Percentiles rank a stretch among this genome's conserved stretches.
Conservation (phyloP, 2,888 invertebrate genomes). For the Meteorus cinctellus region DNA sequence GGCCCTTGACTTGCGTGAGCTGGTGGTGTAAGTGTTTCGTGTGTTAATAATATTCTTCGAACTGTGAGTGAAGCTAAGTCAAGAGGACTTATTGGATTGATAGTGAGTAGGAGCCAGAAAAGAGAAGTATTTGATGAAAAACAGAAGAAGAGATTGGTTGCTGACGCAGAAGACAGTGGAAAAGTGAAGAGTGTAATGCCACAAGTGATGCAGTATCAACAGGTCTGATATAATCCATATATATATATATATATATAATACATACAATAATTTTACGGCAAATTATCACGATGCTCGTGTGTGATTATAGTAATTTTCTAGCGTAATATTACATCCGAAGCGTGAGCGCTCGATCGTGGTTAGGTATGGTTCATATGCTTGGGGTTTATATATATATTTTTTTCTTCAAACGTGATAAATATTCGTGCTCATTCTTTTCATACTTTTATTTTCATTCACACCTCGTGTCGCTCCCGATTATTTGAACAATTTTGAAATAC, state of each 20-base stretch:
- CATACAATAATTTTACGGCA: slow-evolving; percentile 50
- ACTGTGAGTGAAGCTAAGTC: slow-evolving; percentile 7
- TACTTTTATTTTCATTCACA: slow-evolving; percentile 22
- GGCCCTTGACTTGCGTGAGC: too few species aligned
- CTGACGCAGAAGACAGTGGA: slow-evolving; percentile 27
- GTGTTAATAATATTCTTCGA: not conserved
- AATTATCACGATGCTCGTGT: slow-evolving; percentile 52
- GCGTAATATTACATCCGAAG: slow-evolving; percentile 45
- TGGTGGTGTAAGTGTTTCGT: too few species aligned
- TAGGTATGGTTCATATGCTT: slow-evolving; percentile 37
- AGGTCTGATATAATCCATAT: slow-evolving; percentile 58
- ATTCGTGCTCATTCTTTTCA: slow-evolving; percentile 17
- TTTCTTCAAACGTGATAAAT: slow-evolving; percentile 31
- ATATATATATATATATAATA: not conserved
- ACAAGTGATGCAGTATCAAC: slow-evolving; percentile 69
- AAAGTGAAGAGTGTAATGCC: slow-evolving; percentile 58
- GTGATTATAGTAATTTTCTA: slow-evolving; percentile 55
- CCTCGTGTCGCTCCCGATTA: slow-evolving; percentile 7
- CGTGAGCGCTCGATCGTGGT: slow-evolving; percentile 42
- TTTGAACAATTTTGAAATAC: not conserved
- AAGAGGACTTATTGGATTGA: slow-evolving; percentile 29
- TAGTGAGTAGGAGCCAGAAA: slow-evolving; percentile 9
- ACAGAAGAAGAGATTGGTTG: too few species aligned
- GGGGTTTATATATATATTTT: slow-evolving; percentile 6
- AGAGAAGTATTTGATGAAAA: slow-evolving; percentile 14